These are phyloP conservation scores for Porphyrio hochstetteri DNA, from an alignment of 2,113 vertebrate species.

Conservation along the genomic window DNA sequence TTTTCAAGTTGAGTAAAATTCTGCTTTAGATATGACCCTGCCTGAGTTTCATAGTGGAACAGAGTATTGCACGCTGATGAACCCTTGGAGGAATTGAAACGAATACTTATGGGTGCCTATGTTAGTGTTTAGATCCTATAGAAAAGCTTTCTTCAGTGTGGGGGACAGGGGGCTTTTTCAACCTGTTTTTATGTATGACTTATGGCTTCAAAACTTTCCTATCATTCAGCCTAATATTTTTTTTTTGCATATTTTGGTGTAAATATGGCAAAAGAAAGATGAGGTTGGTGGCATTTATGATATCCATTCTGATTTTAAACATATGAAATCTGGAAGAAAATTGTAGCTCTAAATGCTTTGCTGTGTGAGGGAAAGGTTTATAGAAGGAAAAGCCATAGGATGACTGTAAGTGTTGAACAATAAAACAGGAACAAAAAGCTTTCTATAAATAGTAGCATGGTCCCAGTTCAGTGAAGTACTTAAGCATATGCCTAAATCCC, in stretches of 20 bases:
- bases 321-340: neutral
- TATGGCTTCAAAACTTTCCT: neutral
- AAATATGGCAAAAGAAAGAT: neutral
- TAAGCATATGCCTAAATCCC: constrained; percentile 51
- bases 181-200: neutral
- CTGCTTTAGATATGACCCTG: neutral
- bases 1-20: neutral
- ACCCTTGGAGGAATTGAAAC: neutral
- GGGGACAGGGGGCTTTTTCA: neutral
- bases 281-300: neutral
- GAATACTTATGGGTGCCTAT: neutral
- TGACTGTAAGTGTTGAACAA: constrained; percentile 24
- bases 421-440: constrained; percentile 38
- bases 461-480: constrained; percentile 40
- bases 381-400: constrained; percentile 49
- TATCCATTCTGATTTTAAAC: neutral
- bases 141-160: neutral
- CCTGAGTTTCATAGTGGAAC: neutral
- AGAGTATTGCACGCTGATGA: neutral
- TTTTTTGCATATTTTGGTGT: neutral
- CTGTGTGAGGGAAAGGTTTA: neutral
- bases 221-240: neutral
- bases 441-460: constrained; percentile 42
- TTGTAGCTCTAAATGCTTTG: neutral
- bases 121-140: neutral